These are phyloP conservation scores for Carettochelys insculpta DNA, from an alignment of 2,113 vertebrate genomes.

Conservation along the genomic window DNA sequence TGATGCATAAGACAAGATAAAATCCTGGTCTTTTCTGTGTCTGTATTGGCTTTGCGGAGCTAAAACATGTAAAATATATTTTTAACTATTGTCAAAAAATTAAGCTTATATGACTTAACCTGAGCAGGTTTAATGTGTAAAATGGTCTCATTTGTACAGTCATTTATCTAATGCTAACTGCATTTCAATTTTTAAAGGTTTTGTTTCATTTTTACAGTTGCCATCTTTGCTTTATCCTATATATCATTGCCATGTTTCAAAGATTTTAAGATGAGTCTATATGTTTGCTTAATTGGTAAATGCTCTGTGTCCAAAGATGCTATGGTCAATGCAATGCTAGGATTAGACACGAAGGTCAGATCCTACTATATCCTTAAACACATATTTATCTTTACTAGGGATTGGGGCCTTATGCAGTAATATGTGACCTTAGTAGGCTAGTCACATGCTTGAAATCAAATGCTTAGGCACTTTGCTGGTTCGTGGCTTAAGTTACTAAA, in stretches of 20 bases:
- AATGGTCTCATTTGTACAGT: background rate
- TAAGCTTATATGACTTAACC: background rate
- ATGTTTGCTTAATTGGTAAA: background rate
- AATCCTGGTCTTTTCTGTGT: conserved; percentile 1
- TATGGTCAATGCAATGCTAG: background rate
- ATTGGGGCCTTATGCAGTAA: background rate
- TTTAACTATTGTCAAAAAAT: background rate
- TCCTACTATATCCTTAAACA: background rate
- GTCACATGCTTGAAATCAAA: too few relatives aligned
- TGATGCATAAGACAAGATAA: background rate
- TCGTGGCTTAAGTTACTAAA: background rate
- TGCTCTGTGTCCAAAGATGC: background rate
- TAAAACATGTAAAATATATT: background rate
- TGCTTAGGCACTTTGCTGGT: background rate
- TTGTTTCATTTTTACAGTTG: background rate
- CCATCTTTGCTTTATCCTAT: background rate
- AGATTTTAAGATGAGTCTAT: background rate
- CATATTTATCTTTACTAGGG: background rate
- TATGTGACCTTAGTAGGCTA: background rate
- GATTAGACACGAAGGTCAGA: background rate
- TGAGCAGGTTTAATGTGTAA: background rate
- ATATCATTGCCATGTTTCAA: background rate
- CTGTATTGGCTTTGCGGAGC: background rate
- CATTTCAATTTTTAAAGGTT: background rate
- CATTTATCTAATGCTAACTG: background rate